Evolutionary conservation across 2,888 invertebrate species (phyloP).

Genomic region (Gisinianus flammeolus): DNA sequence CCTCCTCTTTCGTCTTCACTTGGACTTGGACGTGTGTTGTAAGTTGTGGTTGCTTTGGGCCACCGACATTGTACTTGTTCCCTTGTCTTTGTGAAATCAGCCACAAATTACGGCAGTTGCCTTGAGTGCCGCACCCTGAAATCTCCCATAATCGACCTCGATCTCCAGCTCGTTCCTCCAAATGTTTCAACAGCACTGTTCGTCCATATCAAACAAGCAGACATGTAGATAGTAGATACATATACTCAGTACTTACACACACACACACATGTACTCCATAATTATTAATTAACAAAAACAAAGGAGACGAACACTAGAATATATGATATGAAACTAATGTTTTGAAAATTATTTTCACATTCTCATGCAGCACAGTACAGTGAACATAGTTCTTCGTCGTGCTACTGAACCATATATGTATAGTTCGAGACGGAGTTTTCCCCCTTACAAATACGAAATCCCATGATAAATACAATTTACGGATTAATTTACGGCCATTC

Average conservation of each 20-base stretch:
- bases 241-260: not conserved
- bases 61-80: too few relatives aligned
- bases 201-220: not conserved
- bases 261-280: not conserved
- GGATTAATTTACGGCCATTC: too few relatives aligned
- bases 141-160: constrained; percentile 62
- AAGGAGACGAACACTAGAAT: too few relatives aligned
- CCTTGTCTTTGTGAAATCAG: constrained; percentile 20
- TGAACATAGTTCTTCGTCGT: too few relatives aligned
- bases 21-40: not conserved
- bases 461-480: too few relatives aligned
- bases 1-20: not conserved
- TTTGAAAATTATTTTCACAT: not conserved
- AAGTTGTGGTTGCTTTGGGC: constrained; percentile 4
- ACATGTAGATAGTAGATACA: not conserved
- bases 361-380: not conserved
- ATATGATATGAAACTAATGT: not conserved
- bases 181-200: constrained; percentile 61
- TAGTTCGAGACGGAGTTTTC: too few relatives aligned
- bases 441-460: too few relatives aligned
- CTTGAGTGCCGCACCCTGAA: constrained; percentile 60
- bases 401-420: too few relatives aligned
- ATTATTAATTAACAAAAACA: not conserved
- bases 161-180: constrained; percentile 59
- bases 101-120: constrained; percentile 59